Conservation (phyloP, 1,140 invertebrate species). For the Habropoda laboriosa region DNA sequence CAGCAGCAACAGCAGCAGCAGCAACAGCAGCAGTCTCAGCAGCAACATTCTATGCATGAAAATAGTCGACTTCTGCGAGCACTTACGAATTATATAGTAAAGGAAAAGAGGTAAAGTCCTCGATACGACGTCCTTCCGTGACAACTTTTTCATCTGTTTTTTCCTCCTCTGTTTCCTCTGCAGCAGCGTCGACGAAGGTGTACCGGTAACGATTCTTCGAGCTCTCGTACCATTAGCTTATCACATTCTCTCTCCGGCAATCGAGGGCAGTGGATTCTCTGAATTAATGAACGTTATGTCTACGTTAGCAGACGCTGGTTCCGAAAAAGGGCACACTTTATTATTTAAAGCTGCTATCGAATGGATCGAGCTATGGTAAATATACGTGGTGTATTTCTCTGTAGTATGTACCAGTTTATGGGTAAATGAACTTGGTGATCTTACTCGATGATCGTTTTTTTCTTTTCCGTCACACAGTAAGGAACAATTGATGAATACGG, state of each 20-base stretch:
- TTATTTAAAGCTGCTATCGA: constrained; percentile 90
- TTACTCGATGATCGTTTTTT: background rate
- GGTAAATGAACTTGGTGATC: too few species aligned
- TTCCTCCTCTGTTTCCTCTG: background rate
- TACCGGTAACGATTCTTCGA: constrained; percentile 88
- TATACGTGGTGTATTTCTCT: background rate
- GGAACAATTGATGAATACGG: constrained; percentile 76
- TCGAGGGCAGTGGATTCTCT: constrained; percentile 89
- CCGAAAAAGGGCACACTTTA: constrained; percentile 88
- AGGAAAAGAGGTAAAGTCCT: constrained; percentile 85
- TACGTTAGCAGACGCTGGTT: constrained; percentile 91
- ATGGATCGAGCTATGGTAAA: constrained; percentile 90
- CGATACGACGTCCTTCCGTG: background rate
- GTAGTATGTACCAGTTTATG: too few species aligned
- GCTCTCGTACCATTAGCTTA: constrained; percentile 90
- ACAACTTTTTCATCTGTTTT: background rate
- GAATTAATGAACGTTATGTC: constrained; percentile 91
- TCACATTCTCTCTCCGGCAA: constrained; percentile 84
- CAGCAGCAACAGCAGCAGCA: constrained; percentile 51
- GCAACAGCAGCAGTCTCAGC: constrained; percentile 69
- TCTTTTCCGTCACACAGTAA: constrained; percentile 67
- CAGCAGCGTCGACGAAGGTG: constrained; percentile 85
- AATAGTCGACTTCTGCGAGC: constrained; percentile 88
- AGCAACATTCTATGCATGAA: constrained; percentile 83
- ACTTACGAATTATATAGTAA: constrained; percentile 89